Evolutionary conservation across 2,888 invertebrate species (phyloP).

Genomic region (Adelognathus sp.): DNA sequence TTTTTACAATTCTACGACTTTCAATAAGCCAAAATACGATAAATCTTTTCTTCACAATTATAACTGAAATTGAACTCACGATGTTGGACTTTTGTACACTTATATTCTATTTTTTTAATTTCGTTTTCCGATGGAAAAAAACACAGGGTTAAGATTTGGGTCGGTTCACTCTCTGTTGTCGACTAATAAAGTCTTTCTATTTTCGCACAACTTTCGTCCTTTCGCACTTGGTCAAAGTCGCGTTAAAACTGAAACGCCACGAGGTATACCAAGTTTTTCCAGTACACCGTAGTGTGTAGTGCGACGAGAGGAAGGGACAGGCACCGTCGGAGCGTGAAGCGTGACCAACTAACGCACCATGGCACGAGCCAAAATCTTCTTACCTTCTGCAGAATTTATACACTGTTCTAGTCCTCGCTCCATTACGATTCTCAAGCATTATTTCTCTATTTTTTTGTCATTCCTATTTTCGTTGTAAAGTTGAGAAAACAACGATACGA

Average conservation of each 20-base stretch:
- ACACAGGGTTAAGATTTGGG: too few species aligned
- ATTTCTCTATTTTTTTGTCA: neutral
- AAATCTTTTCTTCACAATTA: too few species aligned
- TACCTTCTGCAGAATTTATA: conserved; percentile 51
- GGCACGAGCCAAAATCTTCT: conserved; percentile 78
- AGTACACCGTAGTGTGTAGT: conserved; percentile 67
- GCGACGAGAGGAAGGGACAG: conserved; percentile 78
- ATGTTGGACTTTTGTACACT: too few species aligned
- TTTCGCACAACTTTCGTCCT: too few species aligned
- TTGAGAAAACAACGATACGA: too few species aligned
- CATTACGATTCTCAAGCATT: neutral
- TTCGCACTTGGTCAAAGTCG: conserved; percentile 59
- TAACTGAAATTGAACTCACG: too few species aligned
- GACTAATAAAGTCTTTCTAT: too few species aligned
- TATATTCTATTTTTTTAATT: too few species aligned
- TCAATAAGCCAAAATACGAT: too few species aligned
- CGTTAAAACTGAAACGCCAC: conserved; percentile 70
- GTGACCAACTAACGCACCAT: conserved; percentile 76
- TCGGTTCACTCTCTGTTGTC: too few species aligned
- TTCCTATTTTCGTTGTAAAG: neutral
- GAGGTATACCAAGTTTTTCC: conserved; percentile 69
- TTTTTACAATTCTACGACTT: too few species aligned
- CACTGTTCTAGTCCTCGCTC: neutral
- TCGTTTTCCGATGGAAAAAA: too few species aligned
- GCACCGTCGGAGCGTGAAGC: conserved; percentile 80